A percentile compares a stretch with the other conserved stretches of the same genome.
Conservation (phyloP, 2,797 vertebrate species). For the Xenopus petersii region DNA sequence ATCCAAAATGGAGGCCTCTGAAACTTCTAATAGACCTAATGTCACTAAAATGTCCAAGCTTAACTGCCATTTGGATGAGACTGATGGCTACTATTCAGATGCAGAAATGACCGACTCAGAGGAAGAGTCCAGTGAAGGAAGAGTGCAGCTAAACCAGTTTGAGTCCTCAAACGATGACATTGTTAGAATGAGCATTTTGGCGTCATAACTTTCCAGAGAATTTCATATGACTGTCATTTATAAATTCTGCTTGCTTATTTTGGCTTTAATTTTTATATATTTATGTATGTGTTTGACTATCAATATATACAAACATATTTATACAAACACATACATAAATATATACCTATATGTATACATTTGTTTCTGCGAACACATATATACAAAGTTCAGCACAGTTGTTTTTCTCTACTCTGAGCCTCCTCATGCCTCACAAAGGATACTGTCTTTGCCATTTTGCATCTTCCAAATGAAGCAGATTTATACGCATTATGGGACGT, state of each 20-base stretch:
- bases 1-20: slow-evolving; percentile 57
- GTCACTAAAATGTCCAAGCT: slow-evolving; percentile 59
- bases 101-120: slow-evolving; percentile 88
- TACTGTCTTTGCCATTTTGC: slow-evolving; percentile 45
- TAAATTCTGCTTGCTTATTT: slow-evolving; percentile 53
- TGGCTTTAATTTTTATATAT: slow-evolving; percentile 53
- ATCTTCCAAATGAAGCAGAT: slow-evolving; percentile 31
- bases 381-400: slow-evolving; percentile 65
- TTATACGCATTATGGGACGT: slow-evolving; percentile 26
- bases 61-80: slow-evolving; percentile 73
- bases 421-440: slow-evolving; percentile 59
- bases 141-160: slow-evolving; percentile 75
- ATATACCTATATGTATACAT: slow-evolving; percentile 1
- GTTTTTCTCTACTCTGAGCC: slow-evolving; percentile 68
- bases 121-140: slow-evolving; percentile 65
- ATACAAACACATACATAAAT: not conserved
- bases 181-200: slow-evolving; percentile 88
- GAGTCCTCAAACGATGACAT: slow-evolving; percentile 84
- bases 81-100: slow-evolving; percentile 89
- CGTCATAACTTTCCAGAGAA: slow-evolving; percentile 72
- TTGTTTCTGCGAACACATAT: slow-evolving; percentile 19
- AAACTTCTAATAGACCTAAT: slow-evolving; percentile 54
- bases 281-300: slow-evolving; percentile 49
- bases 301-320: not conserved
- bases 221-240: slow-evolving; percentile 70